Evolutionary conservation across 2,888 invertebrate genomes (phyloP).

Genomic region (Orchesella flavescens): DNA sequence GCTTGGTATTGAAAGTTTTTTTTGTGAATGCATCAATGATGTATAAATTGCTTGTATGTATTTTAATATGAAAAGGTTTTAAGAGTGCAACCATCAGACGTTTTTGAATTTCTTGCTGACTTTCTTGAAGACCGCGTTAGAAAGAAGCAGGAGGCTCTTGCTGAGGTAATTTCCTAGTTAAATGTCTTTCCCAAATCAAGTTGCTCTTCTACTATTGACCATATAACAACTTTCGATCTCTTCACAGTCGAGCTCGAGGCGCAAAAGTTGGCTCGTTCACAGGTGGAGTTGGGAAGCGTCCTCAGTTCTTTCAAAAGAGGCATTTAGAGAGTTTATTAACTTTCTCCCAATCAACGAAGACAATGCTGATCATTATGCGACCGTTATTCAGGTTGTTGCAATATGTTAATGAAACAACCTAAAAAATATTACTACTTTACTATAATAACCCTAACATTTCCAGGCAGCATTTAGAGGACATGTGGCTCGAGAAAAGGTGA

Average conservation of each 20-base stretch:
- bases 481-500: slow-evolving; percentile 21
- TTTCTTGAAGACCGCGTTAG: slow-evolving; percentile 63
- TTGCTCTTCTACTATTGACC: not conserved
- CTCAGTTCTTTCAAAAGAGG: slow-evolving; percentile 51
- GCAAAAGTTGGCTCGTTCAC: slow-evolving; percentile 33
- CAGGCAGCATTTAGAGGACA: slow-evolving; percentile 51
- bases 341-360: slow-evolving; percentile 40
- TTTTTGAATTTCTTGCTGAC: slow-evolving; percentile 63
- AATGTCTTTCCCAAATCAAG: not conserved
- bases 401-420: no score
- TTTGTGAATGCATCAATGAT: not conserved
- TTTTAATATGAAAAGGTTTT: slow-evolving; percentile 51
- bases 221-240: not conserved
- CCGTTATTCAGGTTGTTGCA: slow-evolving; percentile 47
- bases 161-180: slow-evolving; percentile 1
- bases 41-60: not conserved
- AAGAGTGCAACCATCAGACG: slow-evolving; percentile 65
- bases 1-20: not conserved
- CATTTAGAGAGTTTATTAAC: slow-evolving; percentile 57
- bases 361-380: slow-evolving; percentile 59
- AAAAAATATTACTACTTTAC: not conserved
- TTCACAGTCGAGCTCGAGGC: not conserved
- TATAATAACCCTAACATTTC: not conserved
- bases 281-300: slow-evolving; percentile 63
- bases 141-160: slow-evolving; percentile 30